Percentiles rank a stretch among this genome's conserved stretches.
Evolutionary conservation across 2,797 vertebrate genomes (phyloP).

Genomic region (Salarias fasciatus): DNA sequence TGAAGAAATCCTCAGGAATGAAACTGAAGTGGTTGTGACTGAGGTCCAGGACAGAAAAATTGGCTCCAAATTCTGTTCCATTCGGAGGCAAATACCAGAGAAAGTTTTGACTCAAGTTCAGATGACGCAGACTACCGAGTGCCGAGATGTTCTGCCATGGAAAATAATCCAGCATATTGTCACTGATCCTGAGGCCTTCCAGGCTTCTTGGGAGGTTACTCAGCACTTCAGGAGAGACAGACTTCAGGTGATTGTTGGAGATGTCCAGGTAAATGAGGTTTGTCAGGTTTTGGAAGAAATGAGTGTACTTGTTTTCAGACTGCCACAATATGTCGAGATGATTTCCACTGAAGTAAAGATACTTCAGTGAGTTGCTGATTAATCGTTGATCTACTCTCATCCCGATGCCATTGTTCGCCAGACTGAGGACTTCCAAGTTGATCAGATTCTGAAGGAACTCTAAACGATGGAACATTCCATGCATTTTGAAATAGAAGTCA

Average conservation of each 20-base stretch:
- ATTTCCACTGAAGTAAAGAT: constrained; percentile 82
- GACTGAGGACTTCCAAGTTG: constrained; percentile 76
- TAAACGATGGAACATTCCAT: constrained; percentile 84
- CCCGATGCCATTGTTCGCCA: constrained; percentile 83
- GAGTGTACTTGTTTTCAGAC: constrained; percentile 67
- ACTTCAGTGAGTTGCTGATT: constrained; percentile 77
- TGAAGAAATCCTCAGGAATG: constrained; percentile 82
- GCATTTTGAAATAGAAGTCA: constrained; percentile 85
- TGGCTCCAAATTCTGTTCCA: constrained; percentile 57
- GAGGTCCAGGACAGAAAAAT: constrained; percentile 80
- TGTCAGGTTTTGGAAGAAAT: constrained; percentile 82
- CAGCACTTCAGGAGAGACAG: constrained; percentile 66
- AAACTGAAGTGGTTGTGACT: constrained; percentile 79
- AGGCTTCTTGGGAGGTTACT: constrained; percentile 76
- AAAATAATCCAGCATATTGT: constrained; percentile 78
- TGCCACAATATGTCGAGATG: constrained; percentile 82
- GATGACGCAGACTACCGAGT: constrained; percentile 69
- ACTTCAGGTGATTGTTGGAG: constrained; percentile 76
- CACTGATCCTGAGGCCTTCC: constrained; percentile 66
- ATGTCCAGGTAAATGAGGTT: constrained; percentile 82
- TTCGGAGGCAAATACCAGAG: constrained; percentile 66
- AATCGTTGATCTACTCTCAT: constrained; percentile 76
- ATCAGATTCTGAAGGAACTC: constrained; percentile 74
- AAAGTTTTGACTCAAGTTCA: constrained; percentile 81
- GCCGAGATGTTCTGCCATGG: constrained; percentile 79